A percentile compares a stretch with the other conserved stretches of the same genome.
These are phyloP conservation scores for Palythoa grandiflora DNA, from an alignment of 92 coral and sea anemone genomes.

Conservation along the genomic window DNA sequence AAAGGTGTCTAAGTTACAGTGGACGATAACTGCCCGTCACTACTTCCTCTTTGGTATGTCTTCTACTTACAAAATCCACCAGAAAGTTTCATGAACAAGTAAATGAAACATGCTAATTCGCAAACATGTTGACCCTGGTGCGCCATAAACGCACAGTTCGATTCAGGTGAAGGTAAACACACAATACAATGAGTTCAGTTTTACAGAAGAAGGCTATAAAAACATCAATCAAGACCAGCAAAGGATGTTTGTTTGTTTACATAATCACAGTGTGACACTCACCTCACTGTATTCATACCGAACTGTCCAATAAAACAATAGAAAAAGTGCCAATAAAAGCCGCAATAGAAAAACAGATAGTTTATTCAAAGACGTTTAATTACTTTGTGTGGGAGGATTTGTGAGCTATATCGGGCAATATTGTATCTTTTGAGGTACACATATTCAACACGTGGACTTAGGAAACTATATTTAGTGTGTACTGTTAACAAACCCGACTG, in stretches of 20 bases:
- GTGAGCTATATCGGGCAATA: conserved; percentile 82
- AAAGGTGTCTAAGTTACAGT: not conserved
- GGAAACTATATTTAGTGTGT: conserved; percentile 65
- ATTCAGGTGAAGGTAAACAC: conserved; percentile 87
- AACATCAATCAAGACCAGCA: conserved; percentile 88
- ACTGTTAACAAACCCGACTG: conserved; percentile 63
- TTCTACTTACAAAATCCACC: not conserved
- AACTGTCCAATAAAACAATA: conserved; percentile 89
- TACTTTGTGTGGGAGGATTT: conserved; percentile 95
- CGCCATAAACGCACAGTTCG: conserved; percentile 74
- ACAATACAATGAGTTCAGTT: conserved; percentile 86
- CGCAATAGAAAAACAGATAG: conserved; percentile 88
- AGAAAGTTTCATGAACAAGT: not conserved
- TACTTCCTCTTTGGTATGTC: not conserved
- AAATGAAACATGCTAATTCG: conserved; percentile 80
- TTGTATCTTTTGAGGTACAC: conserved; percentile 86
- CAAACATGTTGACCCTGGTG: conserved; percentile 72
- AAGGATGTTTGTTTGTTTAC: conserved; percentile 88
- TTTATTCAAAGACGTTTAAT: conserved; percentile 94
- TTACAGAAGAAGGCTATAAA: conserved; percentile 91
- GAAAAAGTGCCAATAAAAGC: conserved; percentile 89
- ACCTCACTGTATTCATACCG: conserved; percentile 82
- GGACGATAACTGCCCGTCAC: not conserved
- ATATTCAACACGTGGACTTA: conserved; percentile 84
- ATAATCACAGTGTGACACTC: conserved; percentile 84